Percentiles rank a stretch among this genome's conserved stretches.
Conservation (phyloP, 2,113 vertebrate genomes). For the Cepphus grylle region DNA sequence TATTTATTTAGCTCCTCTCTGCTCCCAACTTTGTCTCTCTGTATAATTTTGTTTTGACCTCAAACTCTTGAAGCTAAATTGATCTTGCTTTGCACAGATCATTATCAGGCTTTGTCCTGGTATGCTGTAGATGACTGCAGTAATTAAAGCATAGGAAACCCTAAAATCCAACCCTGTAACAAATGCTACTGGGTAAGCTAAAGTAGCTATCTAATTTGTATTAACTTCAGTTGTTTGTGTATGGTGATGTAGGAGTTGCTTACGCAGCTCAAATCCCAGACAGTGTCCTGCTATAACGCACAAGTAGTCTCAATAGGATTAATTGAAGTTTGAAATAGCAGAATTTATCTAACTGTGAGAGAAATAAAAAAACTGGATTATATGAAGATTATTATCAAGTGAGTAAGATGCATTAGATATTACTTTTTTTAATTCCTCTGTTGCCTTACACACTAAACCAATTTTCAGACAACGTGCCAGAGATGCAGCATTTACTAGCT, state of each 20-base stretch:
- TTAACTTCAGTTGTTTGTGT: neutral
- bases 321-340: neutral
- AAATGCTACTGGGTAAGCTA: neutral
- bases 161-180: neutral
- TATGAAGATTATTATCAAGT: neutral
- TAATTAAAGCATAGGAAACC: neutral
- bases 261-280: neutral
- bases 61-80: neutral
- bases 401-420: neutral
- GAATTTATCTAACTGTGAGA: neutral
- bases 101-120: neutral
- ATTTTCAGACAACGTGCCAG: neutral
- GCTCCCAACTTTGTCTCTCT: neutral
- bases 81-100: neutral
- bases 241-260: neutral
- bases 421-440: neutral
- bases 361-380: neutral
- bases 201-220: neutral
- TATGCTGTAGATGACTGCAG: neutral
- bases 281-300: neutral
- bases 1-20: neutral
- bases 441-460: neutral
- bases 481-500: rapidly evolving
- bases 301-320: neutral
- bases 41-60: neutral